Conservation (phyloP, 2,797 vertebrate genomes). For the Phataginus tricuspis region DNA sequence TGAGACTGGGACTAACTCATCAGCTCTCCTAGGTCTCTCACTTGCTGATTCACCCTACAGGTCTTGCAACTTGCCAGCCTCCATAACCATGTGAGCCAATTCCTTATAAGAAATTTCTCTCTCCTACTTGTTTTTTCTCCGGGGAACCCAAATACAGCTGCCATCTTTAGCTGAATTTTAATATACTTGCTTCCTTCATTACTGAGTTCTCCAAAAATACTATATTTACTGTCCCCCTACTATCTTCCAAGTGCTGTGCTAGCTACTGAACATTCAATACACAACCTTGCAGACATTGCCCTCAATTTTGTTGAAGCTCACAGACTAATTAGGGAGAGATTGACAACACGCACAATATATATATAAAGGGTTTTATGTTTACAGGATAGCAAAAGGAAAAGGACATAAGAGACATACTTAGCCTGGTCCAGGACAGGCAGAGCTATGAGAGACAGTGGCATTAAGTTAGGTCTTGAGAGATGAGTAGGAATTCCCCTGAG, state of each 20-base stretch:
- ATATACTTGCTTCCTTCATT: background rate
- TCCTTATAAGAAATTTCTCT: background rate
- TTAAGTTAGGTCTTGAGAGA: background rate
- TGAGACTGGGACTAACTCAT: background rate
- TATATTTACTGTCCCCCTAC: background rate
- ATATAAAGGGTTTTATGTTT: background rate
- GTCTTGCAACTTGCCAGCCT: background rate
- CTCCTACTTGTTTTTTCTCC: background rate
- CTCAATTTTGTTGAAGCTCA: background rate
- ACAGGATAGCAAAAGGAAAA: background rate
- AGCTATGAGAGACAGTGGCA: background rate
- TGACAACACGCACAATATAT: background rate
- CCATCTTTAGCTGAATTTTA: background rate
- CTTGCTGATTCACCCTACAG: background rate
- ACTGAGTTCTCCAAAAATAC: slow-evolving; percentile 35
- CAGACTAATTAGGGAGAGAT: background rate
- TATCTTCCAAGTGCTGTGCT: background rate
- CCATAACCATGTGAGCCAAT: background rate
- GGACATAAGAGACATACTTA: background rate
- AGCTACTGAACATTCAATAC: background rate
- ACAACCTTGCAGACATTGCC: background rate
- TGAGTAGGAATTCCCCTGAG: background rate
- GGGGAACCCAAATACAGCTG: background rate
- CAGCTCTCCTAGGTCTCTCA: background rate
- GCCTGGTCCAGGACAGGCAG: background rate